Evolutionary conservation across 2,797 vertebrate genomes (phyloP).

Genomic region (Takifugu rubripes): DNA sequence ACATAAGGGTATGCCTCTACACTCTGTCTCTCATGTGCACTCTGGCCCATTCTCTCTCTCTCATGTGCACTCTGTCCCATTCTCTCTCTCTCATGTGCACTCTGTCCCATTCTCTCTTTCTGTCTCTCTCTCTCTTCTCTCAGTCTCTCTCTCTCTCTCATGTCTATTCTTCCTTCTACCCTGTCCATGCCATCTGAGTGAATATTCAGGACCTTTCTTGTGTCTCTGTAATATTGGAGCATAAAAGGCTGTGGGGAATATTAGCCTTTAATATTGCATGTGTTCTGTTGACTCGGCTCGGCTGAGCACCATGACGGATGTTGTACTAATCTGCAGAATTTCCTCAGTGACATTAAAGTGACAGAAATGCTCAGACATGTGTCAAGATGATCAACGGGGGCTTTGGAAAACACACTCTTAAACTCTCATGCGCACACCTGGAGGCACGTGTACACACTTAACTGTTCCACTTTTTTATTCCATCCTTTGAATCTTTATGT

Average conservation of each 20-base stretch:
- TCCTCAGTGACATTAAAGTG: conserved; percentile 78
- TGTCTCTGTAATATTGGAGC: conserved; percentile 71
- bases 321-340: conserved; percentile 78
- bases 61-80: background rate
- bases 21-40: too few species aligned
- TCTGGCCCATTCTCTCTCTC: background rate
- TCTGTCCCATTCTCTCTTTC: background rate
- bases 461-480: conserved; percentile 40
- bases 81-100: background rate
- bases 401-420: conserved; percentile 63
- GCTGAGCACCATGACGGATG: conserved; percentile 70
- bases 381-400: conserved; percentile 76
- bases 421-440: conserved; percentile 43
- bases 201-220: conserved; percentile 73
- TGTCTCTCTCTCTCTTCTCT: background rate
- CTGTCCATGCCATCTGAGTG: conserved; percentile 63
- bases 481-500: conserved; percentile 66
- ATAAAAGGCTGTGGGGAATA: conserved; percentile 75
- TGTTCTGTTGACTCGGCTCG: conserved; percentile 73
- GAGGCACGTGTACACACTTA: conserved; percentile 20
- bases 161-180: conserved; percentile 21
- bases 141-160: background rate
- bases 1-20: too few species aligned
- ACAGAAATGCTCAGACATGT: conserved; percentile 79
- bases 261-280: conserved; percentile 81